These are phyloP conservation scores for Macaria liturata DNA, from an alignment of 2,888 invertebrate genomes.

Conservation along the genomic window DNA sequence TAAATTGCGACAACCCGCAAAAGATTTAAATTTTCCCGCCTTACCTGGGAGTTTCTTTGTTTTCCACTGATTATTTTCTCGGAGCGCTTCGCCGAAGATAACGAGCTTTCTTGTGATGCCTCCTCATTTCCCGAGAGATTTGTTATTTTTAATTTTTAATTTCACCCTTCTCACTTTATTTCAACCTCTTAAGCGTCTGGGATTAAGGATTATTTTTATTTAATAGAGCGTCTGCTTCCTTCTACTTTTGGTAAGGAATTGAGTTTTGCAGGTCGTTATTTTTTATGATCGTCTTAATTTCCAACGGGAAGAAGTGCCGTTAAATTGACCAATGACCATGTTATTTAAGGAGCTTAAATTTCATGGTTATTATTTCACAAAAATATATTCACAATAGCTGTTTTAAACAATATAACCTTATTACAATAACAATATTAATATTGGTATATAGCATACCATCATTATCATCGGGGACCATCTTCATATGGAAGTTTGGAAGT, in stretches of 20 bases:
- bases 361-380: not conserved
- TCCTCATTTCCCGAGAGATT: conserved; percentile 63
- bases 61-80: conserved; percentile 63
- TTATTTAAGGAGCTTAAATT: conserved; percentile 17
- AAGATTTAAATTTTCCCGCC: conserved; percentile 47
- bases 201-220: conserved; percentile 30
- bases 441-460: too few species aligned
- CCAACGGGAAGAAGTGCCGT: conserved; percentile 3
- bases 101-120: conserved; percentile 61
- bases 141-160: conserved; percentile 68
- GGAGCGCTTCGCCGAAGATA: conserved; percentile 56
- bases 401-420: too few species aligned
- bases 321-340: conserved; percentile 6
- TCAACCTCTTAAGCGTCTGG: conserved; percentile 24
- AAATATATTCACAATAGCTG: not conserved
- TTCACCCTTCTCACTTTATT: conserved; percentile 43
- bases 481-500: too few species aligned
- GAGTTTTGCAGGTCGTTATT: conserved; percentile 31
- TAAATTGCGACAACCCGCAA: conserved; percentile 11
- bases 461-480: too few species aligned
- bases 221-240: conserved; percentile 27
- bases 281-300: conserved; percentile 31
- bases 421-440: too few species aligned
- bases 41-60: conserved; percentile 51
- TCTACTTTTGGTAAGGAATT: conserved; percentile 27